Base-by-base conservation (phyloP, 2,888 invertebrate genomes). In the Portevinia maculata region DNA sequence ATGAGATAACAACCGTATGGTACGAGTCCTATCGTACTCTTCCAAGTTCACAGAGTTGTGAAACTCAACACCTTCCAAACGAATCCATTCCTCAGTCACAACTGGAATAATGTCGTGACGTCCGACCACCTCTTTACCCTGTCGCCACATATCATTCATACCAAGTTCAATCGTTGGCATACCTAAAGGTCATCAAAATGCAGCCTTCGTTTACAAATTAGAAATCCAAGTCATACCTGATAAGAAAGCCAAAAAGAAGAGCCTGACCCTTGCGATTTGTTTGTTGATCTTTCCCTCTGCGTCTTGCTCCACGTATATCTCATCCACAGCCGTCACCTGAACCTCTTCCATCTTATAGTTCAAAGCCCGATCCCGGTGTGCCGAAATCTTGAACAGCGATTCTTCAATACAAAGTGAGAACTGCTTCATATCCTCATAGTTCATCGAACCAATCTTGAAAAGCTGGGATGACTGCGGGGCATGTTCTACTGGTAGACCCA, bases 21-120 rank as follows among this genome's bases (percentile, higher is more conserved):
- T 96, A 90, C 95, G 95, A 44, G 95, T 94, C 84, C 93, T 93
- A 84, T 96, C 94, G 90, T 98, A 99, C 87, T 97, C 97, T 79
- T 97, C 95, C 86, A 96, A 95, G 88, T 98, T 96, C 59, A 99
- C 96, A 89, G 97, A 96, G 65, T 95, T 94, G 91, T 99, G 99
- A 91, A 99, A 98, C 90, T 99, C 98, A 0, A 97, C 94, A 55
- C 95, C 94, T 91, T 99, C 99, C 65, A 99, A 93, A 41, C 98
- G 94, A 88, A 99, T 99, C 99, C 99, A 99, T 91, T 99, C 98
- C 91, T 99, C 99, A 0, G 99, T 99, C 81, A 96, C 96, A 15
- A 98, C 97, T 19, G 99, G 99, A 89, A 99, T 98, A 90, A 99
- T 99, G 91, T 99, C 99, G 91, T 99, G 98, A 3, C 99, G 93